Conservation (phyloP, 2,113 vertebrate genomes). For the Lampris megalopsis region DNA sequence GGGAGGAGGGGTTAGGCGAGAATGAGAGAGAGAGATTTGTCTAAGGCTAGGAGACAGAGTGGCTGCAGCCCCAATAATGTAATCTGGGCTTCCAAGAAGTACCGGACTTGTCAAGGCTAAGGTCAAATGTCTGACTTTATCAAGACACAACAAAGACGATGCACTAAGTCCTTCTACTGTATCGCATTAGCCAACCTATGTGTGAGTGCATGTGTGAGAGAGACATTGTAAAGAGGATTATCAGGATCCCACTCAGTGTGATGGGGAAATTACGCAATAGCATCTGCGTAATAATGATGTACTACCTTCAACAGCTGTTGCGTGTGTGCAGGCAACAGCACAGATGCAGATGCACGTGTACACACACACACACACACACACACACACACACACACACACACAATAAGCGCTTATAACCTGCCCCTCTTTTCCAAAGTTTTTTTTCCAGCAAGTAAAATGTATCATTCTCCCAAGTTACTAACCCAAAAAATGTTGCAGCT, state of each 20-base stretch:
- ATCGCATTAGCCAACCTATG: slow-evolving; percentile 24
- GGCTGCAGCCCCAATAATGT: slow-evolving; percentile 68
- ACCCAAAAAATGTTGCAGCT: no score
- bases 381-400: not conserved
- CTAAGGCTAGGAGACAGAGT: slow-evolving; percentile 57
- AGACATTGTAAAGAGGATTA: slow-evolving; percentile 54
- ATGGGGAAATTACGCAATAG: slow-evolving; percentile 67
- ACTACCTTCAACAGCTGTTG: slow-evolving; percentile 57
- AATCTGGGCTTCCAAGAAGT: slow-evolving; percentile 70
- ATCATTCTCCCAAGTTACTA: no score
- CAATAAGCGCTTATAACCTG: no score
- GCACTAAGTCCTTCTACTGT: slow-evolving; percentile 62
- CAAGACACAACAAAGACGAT: slow-evolving; percentile 76
- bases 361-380: not conserved
- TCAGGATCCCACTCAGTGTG: slow-evolving; percentile 65
- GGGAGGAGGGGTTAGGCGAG: not conserved
- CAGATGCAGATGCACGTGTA: not conserved
- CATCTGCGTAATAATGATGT: slow-evolving; percentile 65
- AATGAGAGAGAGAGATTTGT: slow-evolving; percentile 13
- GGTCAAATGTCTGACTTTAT: slow-evolving; percentile 76
- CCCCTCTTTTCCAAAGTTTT: no score
- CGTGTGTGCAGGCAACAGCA: not conserved
- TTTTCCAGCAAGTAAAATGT: no score
- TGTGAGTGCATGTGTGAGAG: not conserved
- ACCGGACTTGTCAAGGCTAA: slow-evolving; percentile 71